Evolutionary conservation across 2,888 invertebrate genomes (phyloP).

Genomic region (Athetis lepigone): DNA sequence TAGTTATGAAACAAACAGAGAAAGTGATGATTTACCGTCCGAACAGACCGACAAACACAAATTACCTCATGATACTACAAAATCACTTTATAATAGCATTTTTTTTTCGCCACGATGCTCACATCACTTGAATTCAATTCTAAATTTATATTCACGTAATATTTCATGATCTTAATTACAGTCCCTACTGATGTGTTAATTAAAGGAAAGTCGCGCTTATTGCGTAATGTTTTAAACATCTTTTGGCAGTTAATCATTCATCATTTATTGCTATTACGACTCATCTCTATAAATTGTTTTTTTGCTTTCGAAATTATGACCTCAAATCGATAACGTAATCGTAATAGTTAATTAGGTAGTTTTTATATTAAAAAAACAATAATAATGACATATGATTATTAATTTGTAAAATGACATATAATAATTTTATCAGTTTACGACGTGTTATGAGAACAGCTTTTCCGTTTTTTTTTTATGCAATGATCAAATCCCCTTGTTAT

Average conservation of each 20-base stretch:
- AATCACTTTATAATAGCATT: constrained; percentile 77
- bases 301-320: constrained; percentile 42
- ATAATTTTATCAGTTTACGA: too few species aligned
- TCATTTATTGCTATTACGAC: constrained; percentile 17
- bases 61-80: constrained; percentile 66
- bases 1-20: constrained; percentile 75
- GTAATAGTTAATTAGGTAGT: neutral
- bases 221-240: constrained; percentile 24
- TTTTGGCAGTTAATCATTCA: constrained; percentile 26
- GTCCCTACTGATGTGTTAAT: constrained; percentile 44
- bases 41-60: constrained; percentile 63
- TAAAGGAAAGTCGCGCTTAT: constrained; percentile 38
- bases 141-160: constrained; percentile 21
- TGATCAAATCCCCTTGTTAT: too few species aligned
- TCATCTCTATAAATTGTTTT: constrained; percentile 15
- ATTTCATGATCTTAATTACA: constrained; percentile 26
- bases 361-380: neutral
- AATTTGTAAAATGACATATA: too few species aligned
- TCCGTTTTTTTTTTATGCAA: too few species aligned
- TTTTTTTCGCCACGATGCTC: constrained; percentile 24
- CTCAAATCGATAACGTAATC: constrained; percentile 1
- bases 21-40: constrained; percentile 78
- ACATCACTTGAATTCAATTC: constrained; percentile 37
- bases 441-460: too few species aligned
- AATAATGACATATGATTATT: neutral